Base-by-base conservation (phyloP, 2,113 vertebrate genomes). In the Ardeotis arabs region DNA sequence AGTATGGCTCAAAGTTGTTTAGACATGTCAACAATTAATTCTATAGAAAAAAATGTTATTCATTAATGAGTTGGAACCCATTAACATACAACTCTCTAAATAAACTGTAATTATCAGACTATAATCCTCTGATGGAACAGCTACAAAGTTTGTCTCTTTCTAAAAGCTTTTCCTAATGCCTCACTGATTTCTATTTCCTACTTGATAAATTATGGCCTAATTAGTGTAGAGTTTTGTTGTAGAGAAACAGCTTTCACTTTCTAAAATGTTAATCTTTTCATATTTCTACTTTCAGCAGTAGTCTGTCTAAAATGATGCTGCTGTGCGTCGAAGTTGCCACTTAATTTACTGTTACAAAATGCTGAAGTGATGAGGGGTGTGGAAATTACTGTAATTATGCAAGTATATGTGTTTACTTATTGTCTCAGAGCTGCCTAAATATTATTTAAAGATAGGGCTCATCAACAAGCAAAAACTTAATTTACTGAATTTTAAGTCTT, bases 161-260 rank as follows among this genome's bases (percentile, higher is more conserved):
- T 92, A 33, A 91, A 87, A 96, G 82, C 41, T 79, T 90, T 91
- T 88, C 47, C 82, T 88, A 95, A 94, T 89, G 53, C 73, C 58
- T 92, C 77, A 55, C 73, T 91, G 74, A 87, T 92, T 96, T 92
- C 74, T 82, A 12, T 87, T 91, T 91, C 91, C 74, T 88, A 52
- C 41, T 93, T 4, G 1, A 68, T 97, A 97, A 97, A 95, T 93
- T 96, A 89, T 63, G 55, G 83, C 62, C 84, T 90, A 91, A 95
- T 96, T 95, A 97, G 60, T 31, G 44, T 41, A 50, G 28, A 69
- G 59, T 84, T 81, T 88, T 67, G 35, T 84, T 78, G 73, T 29
- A 85, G 69, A 95, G 63, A 75, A 96, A 86, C 62, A 84, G 45
- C 88, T 78, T 97, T 90, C 47, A 49, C 20, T 92, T 85, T 91